Evolutionary conservation across 2,888 invertebrate genomes (phyloP).

Genomic region (Ellobium chinense): DNA sequence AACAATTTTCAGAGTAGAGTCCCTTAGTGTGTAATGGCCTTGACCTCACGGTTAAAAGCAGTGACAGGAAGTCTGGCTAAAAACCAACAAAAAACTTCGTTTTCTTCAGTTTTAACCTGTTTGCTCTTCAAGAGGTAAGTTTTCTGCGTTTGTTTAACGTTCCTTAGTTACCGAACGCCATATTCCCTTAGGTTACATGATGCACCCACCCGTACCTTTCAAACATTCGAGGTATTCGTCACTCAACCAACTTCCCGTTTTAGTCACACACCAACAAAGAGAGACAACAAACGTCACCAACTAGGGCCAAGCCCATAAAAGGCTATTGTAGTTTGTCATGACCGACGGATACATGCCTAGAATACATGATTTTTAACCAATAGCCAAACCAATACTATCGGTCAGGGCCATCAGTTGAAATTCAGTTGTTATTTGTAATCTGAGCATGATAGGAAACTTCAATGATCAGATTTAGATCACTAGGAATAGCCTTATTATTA

Average conservation of each 20-base stretch:
- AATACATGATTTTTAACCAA: too few relatives aligned
- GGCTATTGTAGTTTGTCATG: too few relatives aligned
- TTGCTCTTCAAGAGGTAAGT: constrained; percentile 28
- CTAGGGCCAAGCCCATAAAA: neutral
- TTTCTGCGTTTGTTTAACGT: neutral
- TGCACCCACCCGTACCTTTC: too few relatives aligned
- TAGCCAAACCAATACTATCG: too few relatives aligned
- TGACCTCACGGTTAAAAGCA: constrained; percentile 7
- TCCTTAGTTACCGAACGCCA: neutral
- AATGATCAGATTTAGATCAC: too few relatives aligned
- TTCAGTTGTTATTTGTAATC: too few relatives aligned
- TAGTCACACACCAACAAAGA: neutral
- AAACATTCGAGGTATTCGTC: too few relatives aligned
- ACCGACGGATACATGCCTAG: too few relatives aligned
- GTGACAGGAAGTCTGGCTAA: constrained; percentile 30
- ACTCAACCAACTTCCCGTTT: neutral
- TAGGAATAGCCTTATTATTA: too few relatives aligned
- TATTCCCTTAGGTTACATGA: neutral
- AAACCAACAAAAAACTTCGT: constrained; percentile 6
- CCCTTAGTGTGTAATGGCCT: neutral
- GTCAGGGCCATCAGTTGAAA: too few relatives aligned
- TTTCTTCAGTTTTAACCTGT: neutral
- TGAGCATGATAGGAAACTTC: too few relatives aligned
- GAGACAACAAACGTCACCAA: neutral
- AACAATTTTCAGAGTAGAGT: constrained; percentile 4